A percentile compares a stretch with the other conserved stretches of the same genome.
phyloP scores from a whole-genome alignment of 1,140 invertebrate species.

The Bombus confusus region DNA sequence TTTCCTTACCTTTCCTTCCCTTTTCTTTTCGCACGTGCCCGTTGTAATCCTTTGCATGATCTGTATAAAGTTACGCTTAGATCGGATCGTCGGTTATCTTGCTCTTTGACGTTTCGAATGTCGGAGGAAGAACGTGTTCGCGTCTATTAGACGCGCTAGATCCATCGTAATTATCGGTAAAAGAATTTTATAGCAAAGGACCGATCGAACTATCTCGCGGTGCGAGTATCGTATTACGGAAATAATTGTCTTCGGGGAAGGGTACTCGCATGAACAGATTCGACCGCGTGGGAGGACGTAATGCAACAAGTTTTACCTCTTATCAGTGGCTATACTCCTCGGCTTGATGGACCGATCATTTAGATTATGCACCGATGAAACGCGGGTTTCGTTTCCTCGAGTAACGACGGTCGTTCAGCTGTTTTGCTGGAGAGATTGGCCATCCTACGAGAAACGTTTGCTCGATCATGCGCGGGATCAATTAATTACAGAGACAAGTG shows the following conservation, averaged over 20 bases:
- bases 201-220: neutral
- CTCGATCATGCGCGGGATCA: conserved; percentile 47
- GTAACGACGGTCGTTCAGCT: neutral
- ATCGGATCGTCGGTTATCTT: neutral
- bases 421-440: conserved; percentile 18
- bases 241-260: neutral
- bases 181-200: neutral
- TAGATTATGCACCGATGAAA: conserved; percentile 33
- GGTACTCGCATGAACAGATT: neutral
- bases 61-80: neutral
- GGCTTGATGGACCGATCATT: conserved; percentile 29
- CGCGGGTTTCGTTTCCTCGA: conserved; percentile 29
- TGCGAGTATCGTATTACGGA: neutral
- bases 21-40: neutral
- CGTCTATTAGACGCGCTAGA: neutral
- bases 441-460: neutral
- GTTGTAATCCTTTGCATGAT: neutral
- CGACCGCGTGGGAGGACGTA: too few relatives aligned
- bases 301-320: conserved; percentile 9
- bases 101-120: too few relatives aligned
- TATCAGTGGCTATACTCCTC: neutral
- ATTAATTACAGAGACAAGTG: conserved; percentile 57
- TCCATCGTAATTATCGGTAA: neutral
- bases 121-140: neutral
- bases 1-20: neutral